Evolutionary conservation across 64 coral and sea anemone species (phyloP), one percentile per base, ranked within the genome.

Genomic region (Hydrozoanthus tunicans): DNA sequence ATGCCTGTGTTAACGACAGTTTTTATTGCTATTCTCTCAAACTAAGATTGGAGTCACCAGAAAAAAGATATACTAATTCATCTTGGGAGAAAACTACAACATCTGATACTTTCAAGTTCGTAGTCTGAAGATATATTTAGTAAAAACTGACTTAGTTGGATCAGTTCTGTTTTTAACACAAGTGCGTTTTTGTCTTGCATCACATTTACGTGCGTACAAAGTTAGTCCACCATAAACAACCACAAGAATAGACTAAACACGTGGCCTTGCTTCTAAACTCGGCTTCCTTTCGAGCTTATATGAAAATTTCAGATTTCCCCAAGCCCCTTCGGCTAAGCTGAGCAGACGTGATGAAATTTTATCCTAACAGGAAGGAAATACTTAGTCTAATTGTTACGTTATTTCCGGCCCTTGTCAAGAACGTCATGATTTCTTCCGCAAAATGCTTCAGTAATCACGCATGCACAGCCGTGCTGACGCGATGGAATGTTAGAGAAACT

Each of bases 371-470:
- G 84, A 88, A 88, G 84, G 84, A 88, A 88, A 17, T 27, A 59
- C 84, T 88, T 88, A 88, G 12, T 74, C 68, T 60, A 59, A 75
- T 88, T 74, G 68, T 88, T 88, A 88, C 84, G 84, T 88, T 88
- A 52, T 60, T 88, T 88, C 84, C 84, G 69, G 9, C 7, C 55
- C 56, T 88, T 74, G 70, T 88, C 56, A 51, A 8, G 54, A 8
- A 59, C 84, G 84, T 88, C 84, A 75, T 72, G 55, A 27, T 15
- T 88, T 43, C 68, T 75, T 88, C 84, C 84, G 69, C 84, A 62
- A 73, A 61, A 55, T 70, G 17, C 52, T 15, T 64, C 43, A 85
- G 65, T 6, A 65, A 80, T 62, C 80, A 66, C 80, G 32, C 51
- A 61, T 62, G 24, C 60, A 3, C 11, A 63, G 79, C 12, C 78